Evolutionary conservation across 2,113 vertebrate species (phyloP).

Genomic region (Hemicordylus capensis): DNA sequence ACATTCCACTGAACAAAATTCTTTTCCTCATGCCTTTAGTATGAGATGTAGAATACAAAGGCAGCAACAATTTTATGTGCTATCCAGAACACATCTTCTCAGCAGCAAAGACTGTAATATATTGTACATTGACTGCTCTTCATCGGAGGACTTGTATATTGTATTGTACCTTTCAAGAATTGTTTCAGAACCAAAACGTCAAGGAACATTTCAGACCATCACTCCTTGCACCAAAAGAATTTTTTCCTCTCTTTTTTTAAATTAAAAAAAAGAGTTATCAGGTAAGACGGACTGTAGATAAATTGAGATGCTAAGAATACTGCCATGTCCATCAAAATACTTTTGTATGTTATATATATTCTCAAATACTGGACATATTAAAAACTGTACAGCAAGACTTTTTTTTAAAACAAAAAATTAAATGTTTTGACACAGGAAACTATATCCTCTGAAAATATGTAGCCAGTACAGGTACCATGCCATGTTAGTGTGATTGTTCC

Average conservation of each 20-base stretch:
- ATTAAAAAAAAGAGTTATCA: constrained; percentile 36
- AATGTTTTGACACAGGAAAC: constrained; percentile 82
- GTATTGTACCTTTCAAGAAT: constrained; percentile 53
- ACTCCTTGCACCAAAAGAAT: constrained; percentile 31
- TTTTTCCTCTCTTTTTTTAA: neutral
- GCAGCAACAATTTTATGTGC: neutral
- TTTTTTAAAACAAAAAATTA: constrained; percentile 37
- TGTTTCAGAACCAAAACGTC: constrained; percentile 26
- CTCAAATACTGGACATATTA: constrained; percentile 57
- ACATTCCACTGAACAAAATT: constrained; percentile 87
- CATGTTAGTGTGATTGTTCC: constrained; percentile 45
- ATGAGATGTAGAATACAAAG: neutral
- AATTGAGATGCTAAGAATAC: constrained; percentile 55
- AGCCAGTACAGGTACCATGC: constrained; percentile 61
- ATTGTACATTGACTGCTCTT: constrained; percentile 52
- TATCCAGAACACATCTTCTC: constrained; percentile 6
- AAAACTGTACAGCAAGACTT: constrained; percentile 66
- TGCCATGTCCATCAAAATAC: constrained; percentile 59
- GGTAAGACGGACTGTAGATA: constrained; percentile 63
- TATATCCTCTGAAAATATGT: constrained; percentile 80
- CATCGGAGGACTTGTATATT: constrained; percentile 47
- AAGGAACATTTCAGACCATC: constrained; percentile 26
- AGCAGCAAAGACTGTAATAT: constrained; percentile 61
- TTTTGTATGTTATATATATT: constrained; percentile 62
- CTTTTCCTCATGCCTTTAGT: constrained; percentile 10